Percentiles rank a stretch among this genome's conserved stretches.
Conservation (phyloP, 2,888 invertebrate genomes). For the Orthosia gracilis region DNA sequence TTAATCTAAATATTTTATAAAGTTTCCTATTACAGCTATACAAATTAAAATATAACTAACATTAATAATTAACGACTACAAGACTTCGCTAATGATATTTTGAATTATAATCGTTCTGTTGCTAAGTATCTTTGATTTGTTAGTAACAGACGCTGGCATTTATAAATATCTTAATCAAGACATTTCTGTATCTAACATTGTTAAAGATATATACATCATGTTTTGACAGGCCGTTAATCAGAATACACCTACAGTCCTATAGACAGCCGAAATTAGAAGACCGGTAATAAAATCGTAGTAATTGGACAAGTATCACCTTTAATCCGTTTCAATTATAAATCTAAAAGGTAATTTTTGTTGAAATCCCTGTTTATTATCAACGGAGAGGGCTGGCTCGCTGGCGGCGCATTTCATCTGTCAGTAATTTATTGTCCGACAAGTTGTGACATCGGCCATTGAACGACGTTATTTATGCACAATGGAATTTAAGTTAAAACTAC, state of each 20-base stretch:
- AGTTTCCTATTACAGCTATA: constrained; percentile 1
- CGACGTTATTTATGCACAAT: constrained; percentile 74
- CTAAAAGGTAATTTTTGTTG: constrained; percentile 62
- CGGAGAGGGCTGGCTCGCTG: constrained; percentile 59
- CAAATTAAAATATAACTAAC: constrained; percentile 14
- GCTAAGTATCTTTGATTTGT: constrained; percentile 39
- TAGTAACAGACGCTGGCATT: constrained; percentile 13
- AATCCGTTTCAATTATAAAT: constrained; percentile 60
- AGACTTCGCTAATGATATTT: constrained; percentile 13
- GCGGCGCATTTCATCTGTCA: constrained; percentile 78
- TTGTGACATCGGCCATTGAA: constrained; percentile 77
- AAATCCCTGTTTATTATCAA: constrained; percentile 70
- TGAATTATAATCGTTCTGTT: constrained; percentile 20
- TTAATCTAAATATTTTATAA: not conserved
- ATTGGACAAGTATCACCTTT: constrained; percentile 58
- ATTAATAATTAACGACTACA: constrained; percentile 6
- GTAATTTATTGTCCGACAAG: constrained; percentile 79
- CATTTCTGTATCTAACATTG: not conserved
- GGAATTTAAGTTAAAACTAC: constrained; percentile 71
- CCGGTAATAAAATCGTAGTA: constrained; percentile 41
- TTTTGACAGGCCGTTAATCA: constrained; percentile 30
- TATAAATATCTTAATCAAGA: constrained; percentile 44
- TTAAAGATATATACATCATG: constrained; percentile 33
- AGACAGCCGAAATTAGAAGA: constrained; percentile 7
- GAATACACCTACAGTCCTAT: not conserved